These are phyloP conservation scores for Megalonaias nervosa DNA, from an alignment of 1,140 invertebrate species.

Conservation along the genomic window DNA sequence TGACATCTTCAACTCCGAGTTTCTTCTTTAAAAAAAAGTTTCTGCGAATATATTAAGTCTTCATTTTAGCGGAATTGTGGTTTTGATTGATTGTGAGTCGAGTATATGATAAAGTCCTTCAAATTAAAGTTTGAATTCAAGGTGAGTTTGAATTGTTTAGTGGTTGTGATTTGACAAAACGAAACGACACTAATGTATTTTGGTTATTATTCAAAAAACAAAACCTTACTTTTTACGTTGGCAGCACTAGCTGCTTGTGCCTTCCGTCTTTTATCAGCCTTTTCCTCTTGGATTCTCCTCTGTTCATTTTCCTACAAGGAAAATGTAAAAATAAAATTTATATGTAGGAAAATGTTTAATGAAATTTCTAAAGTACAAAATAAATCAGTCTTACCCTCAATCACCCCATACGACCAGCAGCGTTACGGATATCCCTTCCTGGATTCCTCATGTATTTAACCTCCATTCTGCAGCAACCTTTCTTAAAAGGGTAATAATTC, in stretches of 20 bases:
- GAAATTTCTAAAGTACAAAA: too few relatives aligned
- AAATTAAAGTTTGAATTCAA: not conserved
- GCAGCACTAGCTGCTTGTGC: conserved; percentile 59
- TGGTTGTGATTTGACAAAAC: not conserved
- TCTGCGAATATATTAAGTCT: not conserved
- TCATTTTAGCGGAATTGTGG: not conserved
- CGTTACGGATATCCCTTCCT: too few relatives aligned
- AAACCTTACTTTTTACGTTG: conserved; percentile 29
- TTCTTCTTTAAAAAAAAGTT: too few relatives aligned
- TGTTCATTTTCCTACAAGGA: conserved; percentile 67
- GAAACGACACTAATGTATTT: too few relatives aligned
- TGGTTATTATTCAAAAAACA: too few relatives aligned
- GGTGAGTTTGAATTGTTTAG: not conserved
- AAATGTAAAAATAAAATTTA: not conserved
- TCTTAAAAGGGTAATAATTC: not conserved
- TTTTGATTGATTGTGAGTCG: not conserved
- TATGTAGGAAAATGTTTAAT: not conserved
- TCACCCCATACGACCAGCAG: too few relatives aligned
- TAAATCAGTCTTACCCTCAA: too few relatives aligned
- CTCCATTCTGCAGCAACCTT: not conserved
- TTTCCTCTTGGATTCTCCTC: conserved; percentile 63
- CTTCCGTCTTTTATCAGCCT: conserved; percentile 59
- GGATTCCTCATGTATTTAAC: too few relatives aligned
- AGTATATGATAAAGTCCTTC: not conserved
- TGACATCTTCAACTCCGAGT: too few relatives aligned